A percentile compares a stretch with the other conserved stretches of the same genome.
phyloP scores from a whole-genome alignment of 1,140 invertebrate species.

The Drosophila mayri region DNA sequence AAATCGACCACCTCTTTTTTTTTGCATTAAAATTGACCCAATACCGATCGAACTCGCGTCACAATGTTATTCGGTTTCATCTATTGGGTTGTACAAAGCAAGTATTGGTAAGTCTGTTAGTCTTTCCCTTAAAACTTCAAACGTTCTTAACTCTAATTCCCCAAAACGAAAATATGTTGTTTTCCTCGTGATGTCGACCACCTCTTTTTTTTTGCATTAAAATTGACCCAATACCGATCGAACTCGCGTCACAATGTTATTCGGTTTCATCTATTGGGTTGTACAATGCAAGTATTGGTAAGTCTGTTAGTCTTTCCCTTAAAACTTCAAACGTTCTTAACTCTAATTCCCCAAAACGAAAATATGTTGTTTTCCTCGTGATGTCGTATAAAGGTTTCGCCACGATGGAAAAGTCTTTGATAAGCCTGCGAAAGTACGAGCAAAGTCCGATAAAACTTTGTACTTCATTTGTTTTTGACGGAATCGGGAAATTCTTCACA shows the following conservation, averaged over 20 bases:
- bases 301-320: too few species aligned
- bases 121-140: not conserved
- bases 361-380: not conserved
- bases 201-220: not conserved
- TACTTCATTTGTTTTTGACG: not conserved
- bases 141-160: not conserved
- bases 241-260: not conserved
- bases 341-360: not conserved
- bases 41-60: not conserved
- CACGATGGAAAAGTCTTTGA: not conserved
- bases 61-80: not conserved
- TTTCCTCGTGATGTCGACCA: not conserved
- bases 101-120: too few species aligned
- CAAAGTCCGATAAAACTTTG: not conserved
- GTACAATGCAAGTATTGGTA: too few species aligned
- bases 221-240: not conserved
- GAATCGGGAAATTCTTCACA: not conserved
- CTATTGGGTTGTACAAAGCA: too few species aligned
- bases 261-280: too few species aligned
- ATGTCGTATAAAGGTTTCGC: not conserved
- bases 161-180: not conserved
- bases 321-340: not conserved
- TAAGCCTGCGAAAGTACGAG: not conserved
- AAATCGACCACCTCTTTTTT: not conserved
- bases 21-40: not conserved